Evolutionary conservation across 2,888 invertebrate species (phyloP).

Genomic region (Drosophila mercatorum): DNA sequence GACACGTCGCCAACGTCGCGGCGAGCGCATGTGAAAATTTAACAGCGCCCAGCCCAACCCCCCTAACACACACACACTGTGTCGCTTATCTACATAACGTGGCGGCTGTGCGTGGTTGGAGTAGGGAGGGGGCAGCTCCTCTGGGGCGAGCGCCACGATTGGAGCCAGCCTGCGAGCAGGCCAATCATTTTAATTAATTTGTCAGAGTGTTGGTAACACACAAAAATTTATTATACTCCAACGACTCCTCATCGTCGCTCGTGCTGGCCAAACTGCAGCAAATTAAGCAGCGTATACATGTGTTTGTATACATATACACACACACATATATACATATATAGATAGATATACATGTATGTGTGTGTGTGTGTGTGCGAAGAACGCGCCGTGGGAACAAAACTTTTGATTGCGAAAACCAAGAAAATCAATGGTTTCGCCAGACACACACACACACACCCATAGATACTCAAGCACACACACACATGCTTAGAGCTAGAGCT

Average conservation of each 20-base stretch:
- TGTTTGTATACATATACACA: background rate
- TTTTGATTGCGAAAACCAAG: conserved; percentile 78
- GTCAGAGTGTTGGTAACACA: conserved; percentile 81
- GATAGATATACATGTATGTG: background rate
- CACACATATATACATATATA: background rate
- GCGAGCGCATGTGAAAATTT: conserved; percentile 41
- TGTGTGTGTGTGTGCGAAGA: conserved; percentile 28
- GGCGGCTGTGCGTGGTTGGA: conserved; percentile 42
- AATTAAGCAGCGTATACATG: conserved; percentile 54
- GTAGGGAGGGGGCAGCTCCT: conserved; percentile 18
- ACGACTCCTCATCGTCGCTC: conserved; percentile 43
- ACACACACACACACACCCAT: conserved; percentile 20
- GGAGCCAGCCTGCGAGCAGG: conserved; percentile 56
- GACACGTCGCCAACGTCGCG: conserved; percentile 70
- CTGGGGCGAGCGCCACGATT: conserved; percentile 21
- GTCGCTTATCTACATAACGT: conserved; percentile 69
- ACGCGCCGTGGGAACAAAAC: conserved; percentile 71
- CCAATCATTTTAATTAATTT: conserved; percentile 83
- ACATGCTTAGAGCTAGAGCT: conserved; percentile 11
- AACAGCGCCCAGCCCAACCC: conserved; percentile 13
- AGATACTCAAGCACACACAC: background rate
- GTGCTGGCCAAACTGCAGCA: conserved; percentile 61
- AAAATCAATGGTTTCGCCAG: conserved; percentile 61
- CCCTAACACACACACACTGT: conserved; percentile 9
- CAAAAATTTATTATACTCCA: conserved; percentile 78